Percentiles rank a stretch among this genome's conserved stretches.
Evolutionary conservation across 1,140 invertebrate genomes (phyloP).

Genomic region (Ridgeia piscesae): DNA sequence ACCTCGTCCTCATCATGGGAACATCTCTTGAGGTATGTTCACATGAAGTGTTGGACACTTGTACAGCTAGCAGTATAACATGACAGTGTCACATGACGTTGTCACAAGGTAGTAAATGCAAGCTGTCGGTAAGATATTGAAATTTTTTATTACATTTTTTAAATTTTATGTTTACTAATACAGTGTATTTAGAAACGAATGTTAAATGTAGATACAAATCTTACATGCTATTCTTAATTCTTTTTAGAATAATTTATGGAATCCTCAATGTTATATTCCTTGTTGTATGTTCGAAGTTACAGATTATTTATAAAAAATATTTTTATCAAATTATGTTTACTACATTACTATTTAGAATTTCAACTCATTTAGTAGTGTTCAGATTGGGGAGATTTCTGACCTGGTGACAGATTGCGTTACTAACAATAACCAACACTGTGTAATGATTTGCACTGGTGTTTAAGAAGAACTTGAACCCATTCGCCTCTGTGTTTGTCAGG

Average conservation of each 20-base stretch:
- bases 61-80: background rate
- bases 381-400: too few species aligned
- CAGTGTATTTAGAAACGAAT: background rate
- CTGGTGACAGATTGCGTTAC: too few species aligned
- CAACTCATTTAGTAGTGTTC: too few species aligned
- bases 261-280: too few species aligned
- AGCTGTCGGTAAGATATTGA: background rate
- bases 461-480: background rate
- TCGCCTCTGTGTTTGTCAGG: conserved; percentile 38
- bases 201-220: background rate
- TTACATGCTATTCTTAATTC: background rate
- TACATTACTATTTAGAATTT: too few species aligned
- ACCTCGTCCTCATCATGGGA: conserved; percentile 57
- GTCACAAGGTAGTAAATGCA: background rate
- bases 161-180: too few species aligned
- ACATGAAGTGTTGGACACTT: background rate
- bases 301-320: too few species aligned
- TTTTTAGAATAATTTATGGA: background rate
- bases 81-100: conserved; percentile 7
- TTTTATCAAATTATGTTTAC: too few species aligned
- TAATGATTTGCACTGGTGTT: too few species aligned
- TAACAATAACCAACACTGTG: too few species aligned
- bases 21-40: conserved; percentile 55
- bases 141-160: background rate
- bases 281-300: too few species aligned